A percentile compares a stretch with the other conserved stretches of the same genome.
Conservation (phyloP, 2,797 vertebrate genomes). For the Phoeniculus purpureus region DNA sequence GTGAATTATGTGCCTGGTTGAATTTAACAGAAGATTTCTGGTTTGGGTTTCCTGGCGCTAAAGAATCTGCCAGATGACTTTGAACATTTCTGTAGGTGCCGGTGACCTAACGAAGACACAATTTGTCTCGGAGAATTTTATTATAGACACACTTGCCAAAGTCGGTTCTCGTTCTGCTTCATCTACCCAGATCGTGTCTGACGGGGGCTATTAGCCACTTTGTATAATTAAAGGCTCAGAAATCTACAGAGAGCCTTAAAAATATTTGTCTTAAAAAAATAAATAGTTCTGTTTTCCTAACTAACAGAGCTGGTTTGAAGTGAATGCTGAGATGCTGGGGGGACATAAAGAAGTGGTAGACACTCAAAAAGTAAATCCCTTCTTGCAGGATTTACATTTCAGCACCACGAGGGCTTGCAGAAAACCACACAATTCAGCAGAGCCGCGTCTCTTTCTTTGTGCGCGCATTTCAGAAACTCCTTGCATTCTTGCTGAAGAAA, state of each 20-base stretch:
- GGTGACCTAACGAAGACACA: not conserved
- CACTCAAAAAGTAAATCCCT: not conserved
- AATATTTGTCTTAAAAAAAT: too few species aligned
- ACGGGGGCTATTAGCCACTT: not conserved
- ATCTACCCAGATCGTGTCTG: not conserved
- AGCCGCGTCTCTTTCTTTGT: not conserved
- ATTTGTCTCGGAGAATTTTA: not conserved
- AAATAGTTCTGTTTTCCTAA: not conserved
- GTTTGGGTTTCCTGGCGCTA: not conserved
- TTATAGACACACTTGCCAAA: not conserved
- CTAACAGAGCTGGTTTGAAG: not conserved
- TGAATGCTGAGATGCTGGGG: not conserved
- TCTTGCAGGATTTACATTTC: not conserved
- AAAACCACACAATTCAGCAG: not conserved
- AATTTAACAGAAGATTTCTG: not conserved
- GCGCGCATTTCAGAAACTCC: not conserved
- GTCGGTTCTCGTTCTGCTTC: not conserved
- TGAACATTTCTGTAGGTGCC: not conserved
- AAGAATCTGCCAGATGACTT: not conserved
- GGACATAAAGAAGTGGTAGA: not conserved
- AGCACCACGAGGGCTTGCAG: not conserved
- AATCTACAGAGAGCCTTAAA: too few species aligned
- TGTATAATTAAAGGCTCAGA: not conserved
- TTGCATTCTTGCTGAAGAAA: not conserved
- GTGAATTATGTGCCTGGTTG: not conserved